Conservation (phyloP, 2,113 vertebrate species). For the Carassius gibelio region DNA sequence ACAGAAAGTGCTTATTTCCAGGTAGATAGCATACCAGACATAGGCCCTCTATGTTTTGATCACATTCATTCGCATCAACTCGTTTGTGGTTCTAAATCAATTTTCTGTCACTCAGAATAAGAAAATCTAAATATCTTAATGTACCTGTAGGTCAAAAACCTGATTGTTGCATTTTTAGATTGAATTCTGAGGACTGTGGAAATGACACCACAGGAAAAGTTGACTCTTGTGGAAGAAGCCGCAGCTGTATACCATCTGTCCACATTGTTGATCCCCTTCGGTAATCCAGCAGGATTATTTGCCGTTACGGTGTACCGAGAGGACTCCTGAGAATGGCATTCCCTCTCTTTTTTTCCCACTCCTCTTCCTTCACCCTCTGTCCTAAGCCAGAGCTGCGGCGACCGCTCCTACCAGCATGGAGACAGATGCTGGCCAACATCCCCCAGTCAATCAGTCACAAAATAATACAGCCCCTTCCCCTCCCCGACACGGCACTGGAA, state of each 20-base stretch:
- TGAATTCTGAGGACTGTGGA: not conserved
- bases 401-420: not conserved
- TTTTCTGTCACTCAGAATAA: not conserved
- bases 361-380: too few relatives aligned
- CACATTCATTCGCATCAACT: too few relatives aligned
- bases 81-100: too few relatives aligned
- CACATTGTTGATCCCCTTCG: constrained; percentile 28
- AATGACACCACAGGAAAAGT: not conserved
- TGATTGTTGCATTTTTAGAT: not conserved
- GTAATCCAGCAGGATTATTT: constrained; percentile 60
- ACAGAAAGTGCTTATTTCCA: not conserved
- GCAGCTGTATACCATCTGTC: constrained; percentile 47
- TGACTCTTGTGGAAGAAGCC: not conserved
- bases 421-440: constrained; percentile 36
- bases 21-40: not conserved
- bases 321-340: constrained; percentile 21
- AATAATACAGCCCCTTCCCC: constrained; percentile 25
- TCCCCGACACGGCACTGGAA: constrained; percentile 17
- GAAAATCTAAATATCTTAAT: not conserved
- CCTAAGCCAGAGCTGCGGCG: not conserved
- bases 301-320: constrained; percentile 24
- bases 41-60: not conserved
- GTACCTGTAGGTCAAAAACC: not conserved
- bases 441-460: not conserved
- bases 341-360: not conserved